Percentiles rank a stretch among this genome's conserved stretches.
Conservation (phyloP, 92 coral and sea anemone species). For the Porites divaricata region DNA sequence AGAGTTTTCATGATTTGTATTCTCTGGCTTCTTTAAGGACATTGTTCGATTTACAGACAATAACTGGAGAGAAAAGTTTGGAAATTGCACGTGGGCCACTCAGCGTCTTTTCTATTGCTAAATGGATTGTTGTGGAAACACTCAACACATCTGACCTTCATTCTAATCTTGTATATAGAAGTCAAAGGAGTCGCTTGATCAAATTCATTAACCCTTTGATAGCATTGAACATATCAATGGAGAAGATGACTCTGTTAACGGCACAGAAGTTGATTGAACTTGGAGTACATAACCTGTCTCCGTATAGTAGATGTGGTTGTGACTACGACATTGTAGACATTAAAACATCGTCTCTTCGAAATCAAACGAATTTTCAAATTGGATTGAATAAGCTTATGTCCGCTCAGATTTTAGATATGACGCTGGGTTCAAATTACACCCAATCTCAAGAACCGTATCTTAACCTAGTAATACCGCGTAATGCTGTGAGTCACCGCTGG, state of each 20-base stretch:
- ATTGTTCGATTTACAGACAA: conserved; percentile 43
- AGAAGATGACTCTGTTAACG: conserved; percentile 15
- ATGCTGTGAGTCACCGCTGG: background rate
- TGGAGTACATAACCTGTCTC: conserved; percentile 41
- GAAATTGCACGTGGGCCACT: conserved; percentile 53
- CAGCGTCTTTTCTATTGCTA: conserved; percentile 54
- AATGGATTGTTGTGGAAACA: conserved; percentile 35
- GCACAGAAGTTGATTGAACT: conserved; percentile 33
- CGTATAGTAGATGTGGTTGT: conserved; percentile 18
- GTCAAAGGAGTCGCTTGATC: conserved; percentile 1
- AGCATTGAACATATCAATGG: conserved; percentile 9
- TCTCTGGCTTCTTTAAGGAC: conserved; percentile 38
- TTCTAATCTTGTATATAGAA: conserved; percentile 30
- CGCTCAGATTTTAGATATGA: conserved; percentile 3
- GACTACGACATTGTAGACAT: conserved; percentile 57
- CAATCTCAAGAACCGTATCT: background rate
- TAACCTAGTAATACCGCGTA: conserved; percentile 47
- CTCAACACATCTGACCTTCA: conserved; percentile 11
- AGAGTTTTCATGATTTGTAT: background rate
- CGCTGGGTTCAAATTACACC: conserved; percentile 21
- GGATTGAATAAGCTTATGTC: conserved; percentile 45
- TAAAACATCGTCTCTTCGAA: background rate
- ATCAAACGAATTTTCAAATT: conserved; percentile 15
- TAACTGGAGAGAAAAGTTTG: conserved; percentile 40
- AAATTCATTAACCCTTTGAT: conserved; percentile 6